Conservation (phyloP, 2,888 invertebrate genomes). For the Coelopa pilipes region DNA sequence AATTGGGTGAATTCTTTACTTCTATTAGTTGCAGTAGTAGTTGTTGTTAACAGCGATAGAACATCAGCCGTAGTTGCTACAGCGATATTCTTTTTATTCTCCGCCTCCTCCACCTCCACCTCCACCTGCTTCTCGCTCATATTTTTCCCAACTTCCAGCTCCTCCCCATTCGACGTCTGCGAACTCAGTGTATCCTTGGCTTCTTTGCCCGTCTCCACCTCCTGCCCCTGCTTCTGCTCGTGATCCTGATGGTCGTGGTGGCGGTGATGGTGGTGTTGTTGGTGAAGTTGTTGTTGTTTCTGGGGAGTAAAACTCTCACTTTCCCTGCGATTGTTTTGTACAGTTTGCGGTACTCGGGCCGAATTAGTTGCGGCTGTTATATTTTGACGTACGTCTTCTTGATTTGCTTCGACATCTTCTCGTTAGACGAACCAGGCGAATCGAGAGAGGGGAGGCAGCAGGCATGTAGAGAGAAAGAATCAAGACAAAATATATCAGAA, state of each 20-base stretch:
- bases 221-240: not conserved
- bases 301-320: constrained; percentile 32
- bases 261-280: constrained; percentile 32
- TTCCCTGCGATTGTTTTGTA: constrained; percentile 36
- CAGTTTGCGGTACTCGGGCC: constrained; percentile 43
- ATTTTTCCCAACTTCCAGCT: constrained; percentile 16
- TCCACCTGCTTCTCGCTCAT: not conserved
- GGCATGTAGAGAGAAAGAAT: constrained; percentile 41
- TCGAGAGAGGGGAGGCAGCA: constrained; percentile 18
- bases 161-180: constrained; percentile 11
- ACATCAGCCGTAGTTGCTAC: constrained; percentile 33
- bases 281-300: constrained; percentile 32
- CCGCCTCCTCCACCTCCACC: constrained; percentile 18
- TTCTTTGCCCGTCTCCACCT: not conserved
- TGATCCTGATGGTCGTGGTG: constrained; percentile 33
- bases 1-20: constrained; percentile 37
- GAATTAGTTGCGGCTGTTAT: constrained; percentile 48
- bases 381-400: constrained; percentile 49
- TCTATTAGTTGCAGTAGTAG: constrained; percentile 7
- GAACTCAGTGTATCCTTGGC: too few relatives aligned
- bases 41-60: constrained; percentile 19
- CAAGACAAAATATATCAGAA: constrained; percentile 53
- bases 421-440: constrained; percentile 51
- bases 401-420: constrained; percentile 60
- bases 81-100: constrained; percentile 19